Evolutionary conservation across 37 sponge, comb jelly and placozoan genomes (phyloP).

Genomic region (Hexactinellida sp.): DNA sequence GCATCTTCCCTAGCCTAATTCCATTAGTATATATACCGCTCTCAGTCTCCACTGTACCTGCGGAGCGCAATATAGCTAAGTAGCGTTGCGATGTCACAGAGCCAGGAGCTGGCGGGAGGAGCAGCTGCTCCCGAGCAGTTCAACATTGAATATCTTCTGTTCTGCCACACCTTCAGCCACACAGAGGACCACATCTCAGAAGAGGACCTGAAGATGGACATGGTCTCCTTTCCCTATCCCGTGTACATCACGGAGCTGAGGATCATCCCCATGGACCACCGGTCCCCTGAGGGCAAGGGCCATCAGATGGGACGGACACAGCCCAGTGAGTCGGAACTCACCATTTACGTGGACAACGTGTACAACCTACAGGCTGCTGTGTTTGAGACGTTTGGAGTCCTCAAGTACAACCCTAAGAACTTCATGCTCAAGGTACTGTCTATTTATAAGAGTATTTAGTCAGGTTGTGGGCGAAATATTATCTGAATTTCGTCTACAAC

Average conservation of each 20-base stretch:
- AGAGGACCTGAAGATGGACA: background rate
- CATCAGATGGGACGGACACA: background rate
- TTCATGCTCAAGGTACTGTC: conserved; percentile 14
- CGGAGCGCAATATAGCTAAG: no score
- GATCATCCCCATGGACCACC: background rate
- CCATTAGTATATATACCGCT: no score
- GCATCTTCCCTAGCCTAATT: no score
- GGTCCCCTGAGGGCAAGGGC: background rate
- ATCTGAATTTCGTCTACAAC: no score
- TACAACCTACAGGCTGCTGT: conserved; percentile 16
- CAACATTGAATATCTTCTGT: background rate
- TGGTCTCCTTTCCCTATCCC: background rate
- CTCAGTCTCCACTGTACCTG: no score
- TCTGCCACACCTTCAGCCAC: conserved; percentile 6
- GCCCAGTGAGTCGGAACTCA: conserved; percentile 13
- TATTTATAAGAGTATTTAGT: background rate
- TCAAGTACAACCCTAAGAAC: background rate
- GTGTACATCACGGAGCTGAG: conserved; percentile 14
- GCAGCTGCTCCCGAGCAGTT: background rate
- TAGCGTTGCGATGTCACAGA: conserved; percentile 6
- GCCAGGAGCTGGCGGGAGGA: background rate
- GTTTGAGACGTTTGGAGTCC: background rate
- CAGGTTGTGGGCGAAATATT: no score
- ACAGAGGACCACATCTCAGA: background rate
- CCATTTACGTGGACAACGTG: background rate